These are phyloP conservation scores for Acropora tenuis DNA, from an alignment of 64 coral and sea anemone genomes.

Conservation along the genomic window DNA sequence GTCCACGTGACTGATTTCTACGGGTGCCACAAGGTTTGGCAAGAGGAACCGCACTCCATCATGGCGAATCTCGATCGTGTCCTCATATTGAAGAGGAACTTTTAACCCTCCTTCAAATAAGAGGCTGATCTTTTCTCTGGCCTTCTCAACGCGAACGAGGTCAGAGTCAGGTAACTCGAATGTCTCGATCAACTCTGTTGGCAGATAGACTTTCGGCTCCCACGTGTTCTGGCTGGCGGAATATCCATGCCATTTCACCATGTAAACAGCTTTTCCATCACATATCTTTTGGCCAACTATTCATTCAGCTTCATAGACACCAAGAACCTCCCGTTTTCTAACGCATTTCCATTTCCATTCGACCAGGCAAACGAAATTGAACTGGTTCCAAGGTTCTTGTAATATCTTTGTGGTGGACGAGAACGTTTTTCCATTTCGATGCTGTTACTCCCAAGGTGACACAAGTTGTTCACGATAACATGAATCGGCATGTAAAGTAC, in stretches of 20 bases:
- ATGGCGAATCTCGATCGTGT: too few relatives aligned
- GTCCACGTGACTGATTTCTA: neutral
- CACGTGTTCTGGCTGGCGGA: slow-evolving; percentile 16
- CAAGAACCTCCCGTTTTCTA: neutral
- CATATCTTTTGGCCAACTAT: neutral
- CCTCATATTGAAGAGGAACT: slow-evolving; percentile 8
- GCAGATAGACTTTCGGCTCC: slow-evolving; percentile 39
- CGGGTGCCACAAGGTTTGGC: neutral
- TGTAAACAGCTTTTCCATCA: neutral
- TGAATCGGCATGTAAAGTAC: too few relatives aligned
- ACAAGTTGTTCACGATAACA: too few relatives aligned
- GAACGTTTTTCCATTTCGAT: neutral
- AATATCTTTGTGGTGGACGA: neutral
- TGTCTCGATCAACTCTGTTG: neutral
- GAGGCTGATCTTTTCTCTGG: neutral
- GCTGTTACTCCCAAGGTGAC: too few relatives aligned
- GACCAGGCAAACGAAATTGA: neutral
- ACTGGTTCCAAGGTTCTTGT: neutral
- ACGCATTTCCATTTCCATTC: neutral
- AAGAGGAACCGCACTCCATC: slow-evolving; percentile 2
- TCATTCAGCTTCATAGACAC: neutral
- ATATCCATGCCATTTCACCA: slow-evolving; percentile 41
- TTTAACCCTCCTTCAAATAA: slow-evolving; percentile 34
- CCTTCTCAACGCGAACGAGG: neutral
- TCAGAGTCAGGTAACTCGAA: neutral